Evolutionary conservation across 1,140 invertebrate genomes (phyloP), one percentile per base, ranked within the genome.

Genomic region (Philaenus spumarius): DNA sequence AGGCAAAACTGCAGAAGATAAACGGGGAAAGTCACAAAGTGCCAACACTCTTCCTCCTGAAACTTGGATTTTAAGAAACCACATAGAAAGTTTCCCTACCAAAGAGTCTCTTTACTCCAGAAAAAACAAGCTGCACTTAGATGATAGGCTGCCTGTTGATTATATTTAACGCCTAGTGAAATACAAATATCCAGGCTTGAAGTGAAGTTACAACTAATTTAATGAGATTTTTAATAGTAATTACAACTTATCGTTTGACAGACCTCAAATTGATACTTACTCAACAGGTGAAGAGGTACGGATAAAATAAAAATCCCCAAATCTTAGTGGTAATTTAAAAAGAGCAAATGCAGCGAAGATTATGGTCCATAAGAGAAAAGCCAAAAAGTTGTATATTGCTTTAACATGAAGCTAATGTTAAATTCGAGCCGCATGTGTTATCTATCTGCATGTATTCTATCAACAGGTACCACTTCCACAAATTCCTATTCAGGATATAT

Each of bases 321-420:
- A 17, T 19, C 46, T 61, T 20, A 59, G 45, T 42, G 59, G 59
- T 6, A 39, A 23, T 50, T 40, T 52, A 1, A 61, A 59, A 42
- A 24, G 59, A 39, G 45, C 45, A 30, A 55, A 37, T 39, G 45
- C 35, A 20, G 55, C 55, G 3, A 43, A 61, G 40, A n/a, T 58
- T 22, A 17, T 48, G 17, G 50, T 61, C n/a, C 59, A 59, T 66
- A 67, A 68, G 46, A 46, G 59, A 39, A 55, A 37, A 58, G 60
- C 60, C 37, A 62, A 62, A 47, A 59, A 61, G 24, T 60, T 51
- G 14, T 58, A 61, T 26, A 50, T 15, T 4, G 12, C 23, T 1
- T 15, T 58, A 59, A 22, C 12, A 59, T 14, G 47, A 43, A 19
- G 43, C 19, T 9, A n/a, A 48, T 17, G 9, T 12, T 1, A 59